Percentiles rank a stretch among this genome's conserved stretches.
Conservation (phyloP, 2,888 invertebrate species). For the Tachina grossa region DNA sequence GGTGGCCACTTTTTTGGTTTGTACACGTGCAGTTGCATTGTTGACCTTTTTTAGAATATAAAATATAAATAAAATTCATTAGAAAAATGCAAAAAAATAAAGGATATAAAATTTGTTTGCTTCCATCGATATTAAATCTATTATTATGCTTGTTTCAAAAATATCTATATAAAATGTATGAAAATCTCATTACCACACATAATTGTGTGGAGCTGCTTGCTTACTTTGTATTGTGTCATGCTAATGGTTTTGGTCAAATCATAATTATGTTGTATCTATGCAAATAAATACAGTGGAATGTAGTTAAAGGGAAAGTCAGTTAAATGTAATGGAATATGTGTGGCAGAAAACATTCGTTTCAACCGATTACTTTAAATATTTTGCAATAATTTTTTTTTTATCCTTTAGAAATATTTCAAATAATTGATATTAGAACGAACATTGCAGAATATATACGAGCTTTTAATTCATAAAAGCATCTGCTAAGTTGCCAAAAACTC, state of each 20-base stretch:
- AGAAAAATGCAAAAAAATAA: constrained; percentile 9
- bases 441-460: too few relatives aligned
- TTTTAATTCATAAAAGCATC: too few relatives aligned
- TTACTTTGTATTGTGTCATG: constrained; percentile 39
- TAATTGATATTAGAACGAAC: too few relatives aligned
- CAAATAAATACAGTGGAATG: neutral
- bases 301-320: too few relatives aligned
- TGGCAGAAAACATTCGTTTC: too few relatives aligned
- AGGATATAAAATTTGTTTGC: neutral
- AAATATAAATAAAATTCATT: constrained; percentile 52
- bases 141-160: neutral
- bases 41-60: constrained; percentile 90
- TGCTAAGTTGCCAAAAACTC: too few relatives aligned
- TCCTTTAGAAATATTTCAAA: too few relatives aligned
- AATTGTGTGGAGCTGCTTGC: constrained; percentile 41
- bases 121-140: neutral
- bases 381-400: too few relatives aligned
- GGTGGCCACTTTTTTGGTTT: constrained; percentile 96
- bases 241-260: constrained; percentile 4
- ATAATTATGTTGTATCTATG: constrained; percentile 13
- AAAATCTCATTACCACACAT: constrained; percentile 55
- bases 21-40: constrained; percentile 99
- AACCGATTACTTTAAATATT: too few relatives aligned
- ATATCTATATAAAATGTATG: constrained; percentile 49
- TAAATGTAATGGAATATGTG: too few relatives aligned